A percentile compares a stretch with the other conserved stretches of the same genome.
phyloP scores from a whole-genome alignment of 2,888 invertebrate species.

The Cynaeus angustus region DNA sequence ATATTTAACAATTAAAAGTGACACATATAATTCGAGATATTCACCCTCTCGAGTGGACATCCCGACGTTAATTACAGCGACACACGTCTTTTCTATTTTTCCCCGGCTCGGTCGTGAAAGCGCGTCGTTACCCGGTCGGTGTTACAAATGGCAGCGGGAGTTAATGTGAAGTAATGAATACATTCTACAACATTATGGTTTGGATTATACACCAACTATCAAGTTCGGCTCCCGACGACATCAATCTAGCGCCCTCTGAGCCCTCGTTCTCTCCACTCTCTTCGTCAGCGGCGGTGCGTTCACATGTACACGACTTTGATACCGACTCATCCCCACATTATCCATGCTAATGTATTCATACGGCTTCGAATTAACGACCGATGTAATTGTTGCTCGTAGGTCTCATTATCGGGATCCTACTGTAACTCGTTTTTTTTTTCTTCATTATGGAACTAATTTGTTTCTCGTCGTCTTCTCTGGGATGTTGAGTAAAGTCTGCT shows the following conservation, averaged over 20 bases:
- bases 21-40: conserved; percentile 57
- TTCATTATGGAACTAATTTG: too few species aligned
- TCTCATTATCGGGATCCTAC: not conserved
- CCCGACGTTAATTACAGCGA: not conserved
- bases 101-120: conserved; percentile 16
- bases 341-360: conserved; percentile 52
- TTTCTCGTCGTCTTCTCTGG: too few species aligned
- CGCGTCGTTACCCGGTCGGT: conserved; percentile 49
- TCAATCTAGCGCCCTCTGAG: conserved; percentile 68
- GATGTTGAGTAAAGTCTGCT: too few species aligned
- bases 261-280: conserved; percentile 48
- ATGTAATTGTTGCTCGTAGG: conserved; percentile 46
- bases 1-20: conserved; percentile 72
- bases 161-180: conserved; percentile 72
- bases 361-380: conserved; percentile 45
- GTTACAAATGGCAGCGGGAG: conserved; percentile 69
- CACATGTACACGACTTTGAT: conserved; percentile 32
- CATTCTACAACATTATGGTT: conserved; percentile 72
- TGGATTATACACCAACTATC: conserved; percentile 72
- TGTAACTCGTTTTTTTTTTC: too few species aligned
- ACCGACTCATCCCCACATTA: conserved; percentile 47
- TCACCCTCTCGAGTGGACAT: conserved; percentile 2
- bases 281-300: conserved; percentile 44
- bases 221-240: conserved; percentile 70
- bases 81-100: conserved; percentile 8